Evolutionary conservation across 64 coral and sea anemone species (phyloP).

Genomic region (Actinia equina): DNA sequence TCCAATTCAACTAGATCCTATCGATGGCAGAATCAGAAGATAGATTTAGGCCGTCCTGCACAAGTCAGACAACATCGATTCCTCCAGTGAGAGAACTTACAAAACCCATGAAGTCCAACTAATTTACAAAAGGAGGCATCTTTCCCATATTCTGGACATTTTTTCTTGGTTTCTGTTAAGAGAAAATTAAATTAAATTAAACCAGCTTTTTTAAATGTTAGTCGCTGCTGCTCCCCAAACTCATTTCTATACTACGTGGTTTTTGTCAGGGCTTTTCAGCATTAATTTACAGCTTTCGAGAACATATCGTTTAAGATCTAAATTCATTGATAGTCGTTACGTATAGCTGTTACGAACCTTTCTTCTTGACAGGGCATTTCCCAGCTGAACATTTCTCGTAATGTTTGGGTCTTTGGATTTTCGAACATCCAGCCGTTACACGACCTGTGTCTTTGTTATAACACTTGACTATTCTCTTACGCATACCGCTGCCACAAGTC

Average conservation of each 20-base stretch:
- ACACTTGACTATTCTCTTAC: slow-evolving; percentile 77
- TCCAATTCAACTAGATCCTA: too few relatives aligned
- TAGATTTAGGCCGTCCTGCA: slow-evolving; percentile 9
- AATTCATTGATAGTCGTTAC: not conserved
- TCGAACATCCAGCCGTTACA: slow-evolving; percentile 38
- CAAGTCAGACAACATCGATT: slow-evolving; percentile 86
- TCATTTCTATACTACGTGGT: too few relatives aligned
- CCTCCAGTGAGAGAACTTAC: slow-evolving; percentile 87
- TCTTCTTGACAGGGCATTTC: slow-evolving; percentile 58
- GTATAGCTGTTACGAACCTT: slow-evolving; percentile 19
- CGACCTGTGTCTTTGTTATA: slow-evolving; percentile 33
- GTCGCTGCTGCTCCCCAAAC: too few relatives aligned
- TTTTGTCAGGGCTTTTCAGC: too few relatives aligned
- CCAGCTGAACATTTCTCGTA: slow-evolving; percentile 64
- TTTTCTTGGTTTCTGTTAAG: slow-evolving; percentile 23
- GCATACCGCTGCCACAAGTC: slow-evolving; percentile 64
- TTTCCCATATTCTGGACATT: slow-evolving; percentile 65
- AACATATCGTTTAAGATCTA: not conserved
- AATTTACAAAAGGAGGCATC: slow-evolving; percentile 88
- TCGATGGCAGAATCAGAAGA: not conserved
- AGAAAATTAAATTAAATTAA: not conserved
- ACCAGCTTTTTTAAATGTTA: too few relatives aligned
- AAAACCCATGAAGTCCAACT: slow-evolving; percentile 88
- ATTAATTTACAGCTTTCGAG: not conserved
- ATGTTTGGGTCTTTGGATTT: slow-evolving; percentile 39